Base-by-base conservation (phyloP, 2,113 vertebrate genomes). In the Pollimyrus isidori region DNA sequence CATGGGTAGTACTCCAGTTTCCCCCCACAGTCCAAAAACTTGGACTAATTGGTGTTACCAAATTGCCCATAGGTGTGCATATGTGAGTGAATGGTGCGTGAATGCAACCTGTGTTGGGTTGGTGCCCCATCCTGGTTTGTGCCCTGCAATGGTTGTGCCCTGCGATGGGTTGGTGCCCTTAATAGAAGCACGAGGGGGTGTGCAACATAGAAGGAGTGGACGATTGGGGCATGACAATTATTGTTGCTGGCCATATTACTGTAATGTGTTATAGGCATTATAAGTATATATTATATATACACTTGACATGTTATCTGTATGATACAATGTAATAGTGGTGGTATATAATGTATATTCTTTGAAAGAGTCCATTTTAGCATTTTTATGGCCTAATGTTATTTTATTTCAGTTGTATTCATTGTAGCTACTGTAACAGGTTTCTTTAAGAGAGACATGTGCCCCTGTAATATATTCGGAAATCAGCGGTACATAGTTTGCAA, bases 391-490 rank as follows among this genome's bases (percentile, higher is more conserved):
- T 39, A 82, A 7, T 82, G 11, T 80, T 42, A 42, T 82, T 7
- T 82, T 82, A 42, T 45, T 39, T 82, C 56, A 42, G 35, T 82
- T 82, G 42, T 42, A 82, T 58, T 23, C 2, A 7, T 52, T 50
- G n/a, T 23, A 13, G 46, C 58, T 85, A 7, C 35, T 58, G 56
- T 56, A 69, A 88, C 87, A 90, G 87, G 87, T 69, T 35, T 56
- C 85, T 45, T 48, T 21, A 82, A 48, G 39, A 69, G 15, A 35
- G 50, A 23, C 23, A 83, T 76, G 10, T 13, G n/a, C 42, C n/a
- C 49, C 42, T 80, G 46, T 19, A 11, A 50, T 48, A 35, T 80
- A 52, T n/a, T 13, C 26, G 26, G 26, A 49, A 15, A 80, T 35
- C 5, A 48, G 23, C 26, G 4, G n/a, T 49, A 50, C n/a, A 86